Conservation (phyloP, 2,888 invertebrate species). For the Lysandra coridon region DNA sequence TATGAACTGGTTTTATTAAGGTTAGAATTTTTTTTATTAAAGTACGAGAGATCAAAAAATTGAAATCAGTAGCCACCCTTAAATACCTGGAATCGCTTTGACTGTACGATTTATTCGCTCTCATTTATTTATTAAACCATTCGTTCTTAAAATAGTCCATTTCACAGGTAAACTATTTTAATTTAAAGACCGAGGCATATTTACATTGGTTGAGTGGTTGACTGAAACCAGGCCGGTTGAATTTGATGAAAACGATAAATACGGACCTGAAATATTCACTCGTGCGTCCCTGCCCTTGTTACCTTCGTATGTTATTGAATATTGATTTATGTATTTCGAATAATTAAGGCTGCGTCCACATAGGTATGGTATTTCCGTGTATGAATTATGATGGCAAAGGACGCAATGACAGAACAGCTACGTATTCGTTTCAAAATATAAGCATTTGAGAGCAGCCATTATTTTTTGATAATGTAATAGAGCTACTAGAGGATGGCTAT, state of each 20-base stretch:
- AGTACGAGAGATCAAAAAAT: too few relatives aligned
- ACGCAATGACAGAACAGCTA: background rate
- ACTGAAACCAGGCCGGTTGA: background rate
- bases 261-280: background rate
- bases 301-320: slow-evolving; percentile 10
- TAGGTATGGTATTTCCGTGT: background rate
- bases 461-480: too few relatives aligned
- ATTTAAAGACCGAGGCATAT: background rate
- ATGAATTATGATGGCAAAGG: background rate
- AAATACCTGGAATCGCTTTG: too few relatives aligned
- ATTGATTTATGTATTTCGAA: slow-evolving; percentile 2
- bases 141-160: background rate
- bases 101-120: too few relatives aligned
- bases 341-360: background rate
- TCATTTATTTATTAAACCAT: background rate
- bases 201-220: background rate
- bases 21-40: too few relatives aligned
- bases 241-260: background rate
- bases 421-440: background rate
- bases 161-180: background rate
- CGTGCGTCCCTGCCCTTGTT: background rate
- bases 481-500: too few relatives aligned
- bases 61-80: too few relatives aligned
- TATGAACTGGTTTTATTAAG: too few relatives aligned
- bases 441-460: too few relatives aligned